These are phyloP conservation scores for Aphaenogaster floridana DNA, from an alignment of 1,140 invertebrate genomes.

Conservation along the genomic window DNA sequence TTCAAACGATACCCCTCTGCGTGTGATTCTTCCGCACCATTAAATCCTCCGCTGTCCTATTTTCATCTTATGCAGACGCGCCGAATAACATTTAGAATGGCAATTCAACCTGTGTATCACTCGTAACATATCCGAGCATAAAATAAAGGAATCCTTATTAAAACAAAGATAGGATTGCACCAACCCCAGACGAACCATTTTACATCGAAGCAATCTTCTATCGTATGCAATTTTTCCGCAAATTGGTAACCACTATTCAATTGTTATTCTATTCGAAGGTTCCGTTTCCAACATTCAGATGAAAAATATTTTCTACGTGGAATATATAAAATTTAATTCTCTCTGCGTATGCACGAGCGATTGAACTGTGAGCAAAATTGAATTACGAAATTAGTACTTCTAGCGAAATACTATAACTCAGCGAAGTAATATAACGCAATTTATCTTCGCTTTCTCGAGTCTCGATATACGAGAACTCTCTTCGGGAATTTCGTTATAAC, in stretches of 20 bases:
- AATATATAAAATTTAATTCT: constrained; percentile 21
- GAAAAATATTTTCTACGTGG: not conserved
- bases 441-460: constrained; percentile 19
- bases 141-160: not conserved
- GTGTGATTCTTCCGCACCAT: constrained; percentile 47
- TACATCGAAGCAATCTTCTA: not conserved
- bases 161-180: not conserved
- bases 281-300: not conserved
- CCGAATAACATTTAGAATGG: not conserved
- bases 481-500: constrained; percentile 51
- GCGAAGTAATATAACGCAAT: constrained; percentile 26
- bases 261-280: not conserved
- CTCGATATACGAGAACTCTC: constrained; percentile 25
- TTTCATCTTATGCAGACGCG: constrained; percentile 9
- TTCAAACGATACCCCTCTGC: constrained; percentile 28
- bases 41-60: not conserved
- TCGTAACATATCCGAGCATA: too few relatives aligned
- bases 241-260: not conserved
- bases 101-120: not conserved
- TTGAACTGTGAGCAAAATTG: not conserved
- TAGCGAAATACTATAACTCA: not conserved
- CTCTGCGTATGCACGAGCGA: not conserved
- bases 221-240: not conserved
- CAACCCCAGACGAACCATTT: not conserved
- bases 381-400: constrained; percentile 23